Percentiles rank a stretch among this genome's conserved stretches.
Evolutionary conservation across 2,888 invertebrate genomes (phyloP).

Genomic region (Thymelicus lineola): DNA sequence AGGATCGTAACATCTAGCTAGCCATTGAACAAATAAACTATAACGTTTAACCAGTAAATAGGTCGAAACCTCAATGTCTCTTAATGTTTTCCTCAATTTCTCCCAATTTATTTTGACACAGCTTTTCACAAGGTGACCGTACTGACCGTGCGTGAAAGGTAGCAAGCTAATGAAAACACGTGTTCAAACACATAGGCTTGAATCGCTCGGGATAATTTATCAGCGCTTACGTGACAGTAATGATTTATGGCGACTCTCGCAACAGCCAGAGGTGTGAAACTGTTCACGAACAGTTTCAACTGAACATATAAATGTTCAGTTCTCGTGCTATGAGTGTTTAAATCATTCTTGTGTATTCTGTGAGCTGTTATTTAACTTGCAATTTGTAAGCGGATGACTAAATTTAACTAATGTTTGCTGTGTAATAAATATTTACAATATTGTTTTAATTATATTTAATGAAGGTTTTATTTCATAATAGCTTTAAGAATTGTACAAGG

Average conservation of each 20-base stretch:
- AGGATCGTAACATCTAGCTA: too few species aligned
- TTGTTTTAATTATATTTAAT: too few species aligned
- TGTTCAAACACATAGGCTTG: not conserved
- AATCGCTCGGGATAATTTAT: not conserved
- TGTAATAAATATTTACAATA: too few species aligned
- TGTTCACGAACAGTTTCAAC: not conserved
- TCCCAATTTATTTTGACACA: not conserved
- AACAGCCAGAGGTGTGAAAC: slow-evolving; percentile 1
- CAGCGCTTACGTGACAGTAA: slow-evolving; percentile 1
- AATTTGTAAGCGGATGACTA: too few species aligned
- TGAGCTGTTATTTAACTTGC: too few species aligned
- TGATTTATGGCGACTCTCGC: slow-evolving; percentile 8
- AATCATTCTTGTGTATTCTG: not conserved
- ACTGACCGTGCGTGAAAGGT: slow-evolving; percentile 9
- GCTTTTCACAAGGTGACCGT: slow-evolving; percentile 10
- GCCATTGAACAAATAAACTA: too few species aligned
- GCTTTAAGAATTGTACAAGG: too few species aligned
- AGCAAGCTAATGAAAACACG: slow-evolving; percentile 13
- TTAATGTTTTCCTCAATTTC: too few species aligned
- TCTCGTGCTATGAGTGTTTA: not conserved
- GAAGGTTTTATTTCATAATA: too few species aligned
- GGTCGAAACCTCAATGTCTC: not conserved
- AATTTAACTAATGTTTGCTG: too few species aligned
- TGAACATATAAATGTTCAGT: too few species aligned
- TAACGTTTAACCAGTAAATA: too few species aligned